A percentile compares a stretch with the other conserved stretches of the same genome.
These are phyloP conservation scores for Indicator maculatus DNA, from an alignment of 2,113 vertebrate genomes.

Conservation along the genomic window DNA sequence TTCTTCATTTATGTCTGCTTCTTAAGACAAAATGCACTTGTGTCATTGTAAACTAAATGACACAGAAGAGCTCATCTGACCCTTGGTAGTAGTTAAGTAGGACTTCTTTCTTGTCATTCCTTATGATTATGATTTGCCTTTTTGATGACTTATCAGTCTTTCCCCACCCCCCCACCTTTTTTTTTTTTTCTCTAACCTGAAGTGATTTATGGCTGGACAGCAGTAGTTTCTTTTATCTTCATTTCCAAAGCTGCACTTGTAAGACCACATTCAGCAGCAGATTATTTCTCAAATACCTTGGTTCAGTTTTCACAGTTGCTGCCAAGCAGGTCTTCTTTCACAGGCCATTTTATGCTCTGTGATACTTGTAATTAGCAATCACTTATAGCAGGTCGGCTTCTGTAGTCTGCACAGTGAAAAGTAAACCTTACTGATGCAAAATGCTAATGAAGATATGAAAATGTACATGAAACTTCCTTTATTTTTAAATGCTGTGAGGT, in stretches of 20 bases:
- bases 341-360: constrained; percentile 29
- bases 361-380: constrained; percentile 66
- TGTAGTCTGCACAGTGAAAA: background rate
- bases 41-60: background rate
- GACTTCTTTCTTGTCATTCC: constrained; percentile 47
- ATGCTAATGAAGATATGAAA: background rate
- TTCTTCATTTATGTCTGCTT: constrained; percentile 14
- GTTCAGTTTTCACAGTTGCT: constrained; percentile 82
- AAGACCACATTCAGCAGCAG: constrained; percentile 84
- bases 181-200: background rate
- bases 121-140: constrained; percentile 63
- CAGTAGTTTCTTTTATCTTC: constrained; percentile 77
- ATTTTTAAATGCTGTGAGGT: background rate
- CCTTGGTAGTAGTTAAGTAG: constrained; percentile 27
- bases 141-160: background rate
- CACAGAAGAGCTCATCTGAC: constrained; percentile 13
- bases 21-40: background rate
- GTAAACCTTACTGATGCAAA: background rate
- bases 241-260: constrained; percentile 82
- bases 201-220: constrained; percentile 28
- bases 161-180: too few species aligned
- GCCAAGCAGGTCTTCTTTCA: constrained; percentile 76
- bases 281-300: constrained; percentile 87
- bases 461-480: background rate
- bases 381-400: background rate